A percentile compares a stretch with the other conserved stretches of the same genome.
Conservation (phyloP, 2,888 invertebrate species). For the Serrognathus titanus region DNA sequence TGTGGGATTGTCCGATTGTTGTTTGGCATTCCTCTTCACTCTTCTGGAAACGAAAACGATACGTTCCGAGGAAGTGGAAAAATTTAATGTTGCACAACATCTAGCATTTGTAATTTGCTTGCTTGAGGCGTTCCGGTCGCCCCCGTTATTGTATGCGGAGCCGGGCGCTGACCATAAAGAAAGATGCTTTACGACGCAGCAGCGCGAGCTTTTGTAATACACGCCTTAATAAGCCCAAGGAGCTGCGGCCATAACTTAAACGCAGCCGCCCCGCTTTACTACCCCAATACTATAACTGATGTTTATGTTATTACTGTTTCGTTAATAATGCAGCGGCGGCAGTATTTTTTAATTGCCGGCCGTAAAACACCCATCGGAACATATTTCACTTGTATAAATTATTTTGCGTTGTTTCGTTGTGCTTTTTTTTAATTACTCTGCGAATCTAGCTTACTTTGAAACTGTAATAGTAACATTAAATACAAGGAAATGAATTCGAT, state of each 20-base stretch:
- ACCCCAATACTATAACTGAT: conserved; percentile 2
- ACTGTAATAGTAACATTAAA: too few species aligned
- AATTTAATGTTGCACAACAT: too few species aligned
- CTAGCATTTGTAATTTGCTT: neutral
- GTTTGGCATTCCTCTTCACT: too few species aligned
- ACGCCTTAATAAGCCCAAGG: conserved; percentile 16
- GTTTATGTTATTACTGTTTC: neutral
- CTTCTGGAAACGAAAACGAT: too few species aligned
- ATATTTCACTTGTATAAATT: too few species aligned
- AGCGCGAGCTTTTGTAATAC: conserved; percentile 2
- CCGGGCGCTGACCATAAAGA: conserved; percentile 35
- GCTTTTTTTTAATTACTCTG: too few species aligned
- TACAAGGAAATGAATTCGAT: too few species aligned
- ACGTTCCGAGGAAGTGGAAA: too few species aligned
- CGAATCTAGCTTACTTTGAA: too few species aligned
- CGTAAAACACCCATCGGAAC: too few species aligned
- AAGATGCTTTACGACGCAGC: conserved; percentile 33
- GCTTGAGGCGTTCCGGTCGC: conserved; percentile 20
- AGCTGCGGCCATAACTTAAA: conserved; percentile 14
- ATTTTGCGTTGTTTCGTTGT: too few species aligned
- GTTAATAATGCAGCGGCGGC: conserved; percentile 3
- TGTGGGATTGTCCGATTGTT: too few species aligned
- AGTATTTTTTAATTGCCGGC: neutral
- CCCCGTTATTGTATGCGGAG: conserved; percentile 31
- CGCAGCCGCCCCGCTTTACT: neutral